phyloP scores from a whole-genome alignment of 2,797 vertebrate genomes.

The Pagetopsis macropterus region DNA sequence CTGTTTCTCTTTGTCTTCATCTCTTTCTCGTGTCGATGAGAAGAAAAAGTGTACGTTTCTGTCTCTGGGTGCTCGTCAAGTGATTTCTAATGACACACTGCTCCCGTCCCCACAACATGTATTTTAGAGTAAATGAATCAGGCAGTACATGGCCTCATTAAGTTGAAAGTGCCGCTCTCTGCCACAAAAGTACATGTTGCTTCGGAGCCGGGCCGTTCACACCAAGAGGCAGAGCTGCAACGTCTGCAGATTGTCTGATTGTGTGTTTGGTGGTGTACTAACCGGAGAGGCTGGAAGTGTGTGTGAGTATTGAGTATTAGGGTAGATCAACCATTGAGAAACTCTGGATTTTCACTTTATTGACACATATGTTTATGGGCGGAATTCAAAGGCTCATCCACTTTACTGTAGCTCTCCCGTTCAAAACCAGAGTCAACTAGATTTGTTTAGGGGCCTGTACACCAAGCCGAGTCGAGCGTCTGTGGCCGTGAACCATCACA shows the following conservation, averaged over 20 bases:
- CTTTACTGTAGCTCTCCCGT: neutral
- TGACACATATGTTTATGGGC: constrained; percentile 25
- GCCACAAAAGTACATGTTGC: constrained; percentile 77
- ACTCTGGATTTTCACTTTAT: constrained; percentile 12
- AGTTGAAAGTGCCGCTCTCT: constrained; percentile 75
- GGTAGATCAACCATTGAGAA: constrained; percentile 4
- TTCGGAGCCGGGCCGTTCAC: constrained; percentile 46
- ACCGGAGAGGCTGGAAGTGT: constrained; percentile 7
- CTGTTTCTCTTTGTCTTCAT: constrained; percentile 41
- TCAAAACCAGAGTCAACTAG: neutral
- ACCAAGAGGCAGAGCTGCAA: constrained; percentile 41
- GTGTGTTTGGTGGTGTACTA: neutral
- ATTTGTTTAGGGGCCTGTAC: constrained; percentile 6
- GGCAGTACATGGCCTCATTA: constrained; percentile 79
- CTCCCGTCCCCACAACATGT: constrained; percentile 74
- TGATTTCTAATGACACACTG: constrained; percentile 83
- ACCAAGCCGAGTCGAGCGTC: neutral
- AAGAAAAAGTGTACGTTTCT: constrained; percentile 46
- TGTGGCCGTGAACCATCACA: constrained; percentile 5
- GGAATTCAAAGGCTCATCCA: constrained; percentile 1
- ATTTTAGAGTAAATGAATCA: constrained; percentile 80
- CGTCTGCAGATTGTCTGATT: constrained; percentile 14
- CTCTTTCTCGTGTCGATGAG: constrained; percentile 9
- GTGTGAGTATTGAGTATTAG: constrained; percentile 5
- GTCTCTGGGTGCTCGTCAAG: constrained; percentile 71